These are phyloP conservation scores for Macquaria ambigua DNA, from an alignment of 2,113 vertebrate species.

Conservation along the genomic window DNA sequence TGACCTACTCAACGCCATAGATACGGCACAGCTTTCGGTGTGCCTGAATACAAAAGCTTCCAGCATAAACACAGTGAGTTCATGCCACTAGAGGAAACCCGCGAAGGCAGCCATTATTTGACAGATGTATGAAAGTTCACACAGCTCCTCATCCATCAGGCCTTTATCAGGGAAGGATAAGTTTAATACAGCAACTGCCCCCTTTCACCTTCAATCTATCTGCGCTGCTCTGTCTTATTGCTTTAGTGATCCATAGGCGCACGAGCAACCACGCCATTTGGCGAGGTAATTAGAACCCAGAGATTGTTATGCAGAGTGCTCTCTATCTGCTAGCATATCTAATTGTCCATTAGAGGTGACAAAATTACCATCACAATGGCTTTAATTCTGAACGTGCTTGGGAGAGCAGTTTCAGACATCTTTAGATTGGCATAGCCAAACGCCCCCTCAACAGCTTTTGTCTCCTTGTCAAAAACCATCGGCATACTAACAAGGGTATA, in stretches of 20 bases:
- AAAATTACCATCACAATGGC: conserved; percentile 80
- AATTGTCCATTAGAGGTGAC: conserved; percentile 83
- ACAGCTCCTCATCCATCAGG: conserved; percentile 57
- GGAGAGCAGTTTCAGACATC: conserved; percentile 64
- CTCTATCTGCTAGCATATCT: conserved; percentile 76
- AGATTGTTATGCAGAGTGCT: conserved; percentile 66
- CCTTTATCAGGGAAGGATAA: conserved; percentile 53
- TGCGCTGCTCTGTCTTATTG: conserved; percentile 42
- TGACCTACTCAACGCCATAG: neutral
- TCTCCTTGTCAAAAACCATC: conserved; percentile 56
- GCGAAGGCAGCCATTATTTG: conserved; percentile 29
- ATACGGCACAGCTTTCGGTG: neutral
- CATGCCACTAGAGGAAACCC: conserved; percentile 12
- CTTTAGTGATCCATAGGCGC: conserved; percentile 56
- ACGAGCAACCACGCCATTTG: conserved; percentile 55
- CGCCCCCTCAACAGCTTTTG: conserved; percentile 53
- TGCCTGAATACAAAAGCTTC: neutral
- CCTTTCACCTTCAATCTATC: conserved; percentile 66
- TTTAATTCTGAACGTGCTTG: conserved; percentile 63
- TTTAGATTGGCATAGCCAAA: conserved; percentile 59
- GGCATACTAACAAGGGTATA: conserved; percentile 61
- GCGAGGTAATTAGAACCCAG: conserved; percentile 72
- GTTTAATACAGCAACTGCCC: conserved; percentile 64
- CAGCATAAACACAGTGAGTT: neutral
- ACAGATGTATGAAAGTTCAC: conserved; percentile 44